Evolutionary conservation across 2,888 invertebrate species (phyloP), one percentile per base, ranked within the genome.

Genomic region (Drosophila flavopinicola): DNA sequence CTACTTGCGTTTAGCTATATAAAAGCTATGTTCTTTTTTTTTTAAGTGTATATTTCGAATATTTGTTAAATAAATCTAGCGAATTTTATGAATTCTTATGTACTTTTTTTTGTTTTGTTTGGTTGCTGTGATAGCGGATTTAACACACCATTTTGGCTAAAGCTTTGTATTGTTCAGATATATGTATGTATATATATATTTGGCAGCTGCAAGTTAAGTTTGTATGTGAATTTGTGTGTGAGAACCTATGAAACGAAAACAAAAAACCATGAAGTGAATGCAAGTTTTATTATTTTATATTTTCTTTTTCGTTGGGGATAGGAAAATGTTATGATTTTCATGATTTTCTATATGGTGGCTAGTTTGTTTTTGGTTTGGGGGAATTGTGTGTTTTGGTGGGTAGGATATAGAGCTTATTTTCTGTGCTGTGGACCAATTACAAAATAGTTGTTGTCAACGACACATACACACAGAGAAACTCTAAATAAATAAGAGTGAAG

Each of bases 101-200:
- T 52, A 45, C 32, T 29, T 30, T 17, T 27, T 24, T 30, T 41
- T 29, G 20, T 66, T 58, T 56, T 23, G 33, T 60, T 37, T 68
- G 27, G 20, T 56, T 65, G 72, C 52, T 69, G 64, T 75, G 78
- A 60, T 69, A 78, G 80, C 80, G 83, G 83, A 66, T 72, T 78
- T 73, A 73, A 86, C 87, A 87, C 87, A 86, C 87, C 86, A 86
- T 78, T 82, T 84, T 58, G 37, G 49, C n/a, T n/a, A 75, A 66
- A 60, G 66, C 76, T 57, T 66, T 75, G 49, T 53, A 41, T 70
- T 57, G 41, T 47, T 59, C 70, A 57, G 74, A 48, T 53, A 63
- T n/a, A n/a, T n/a, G n/a, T n/a, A n/a, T n/a, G n/a, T n/a, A n/a
- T n/a, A n/a, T n/a, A n/a, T n/a, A n/a, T n/a, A n/a, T n/a, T 61